Evolutionary conservation across 2,797 vertebrate species (phyloP), one percentile per base, ranked within the genome.

Genomic region (Syngnathus acus): DNA sequence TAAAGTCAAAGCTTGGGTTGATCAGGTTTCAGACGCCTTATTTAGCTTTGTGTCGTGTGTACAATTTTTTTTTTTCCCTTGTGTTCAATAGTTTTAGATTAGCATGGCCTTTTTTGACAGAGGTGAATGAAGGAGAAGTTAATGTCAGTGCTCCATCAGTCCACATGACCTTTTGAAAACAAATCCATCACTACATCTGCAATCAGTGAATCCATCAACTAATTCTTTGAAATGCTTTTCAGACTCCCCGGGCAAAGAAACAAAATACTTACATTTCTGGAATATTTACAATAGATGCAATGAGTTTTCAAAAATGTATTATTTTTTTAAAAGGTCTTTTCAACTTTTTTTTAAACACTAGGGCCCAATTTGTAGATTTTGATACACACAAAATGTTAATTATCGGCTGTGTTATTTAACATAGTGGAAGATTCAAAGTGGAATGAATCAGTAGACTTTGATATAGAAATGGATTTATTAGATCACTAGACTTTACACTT

Each of bases 381-480:
- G 5, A 7, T 16, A 47, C 17, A 21, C n/a, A 51, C 19, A 51
- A 51, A 51, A n/a, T 9, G 48, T 51, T 7, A 51, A n/a, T 21
- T 51, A 4, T 51, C 48, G n/a, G 13, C 11, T 13, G 14, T 16
- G 8, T 51, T 19, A 21, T n/a, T 3, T 21, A 9, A n/a, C 42
- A 9, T 17, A 21, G 17, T 57, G 26, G 37, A 85, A 64, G 65
- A 88, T 83, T 84, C 79, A 85, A 76, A 68, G 70, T 81, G 71
- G 67, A 85, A 87, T 68, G 78, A 66, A 3, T 32, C 26, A 32
- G 26, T 32, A 32, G 82, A 61, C 65, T 75, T 89, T 88, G 63
- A 66, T 88, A 90, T 89, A 90, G 86, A 89, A 91, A 90, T 75
- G 72, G 74, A 89, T 90, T 90, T 90, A 90, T 90, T 90, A 82